Evolutionary conservation across 2,888 invertebrate species (phyloP).

Genomic region (Phalera bucephala): DNA sequence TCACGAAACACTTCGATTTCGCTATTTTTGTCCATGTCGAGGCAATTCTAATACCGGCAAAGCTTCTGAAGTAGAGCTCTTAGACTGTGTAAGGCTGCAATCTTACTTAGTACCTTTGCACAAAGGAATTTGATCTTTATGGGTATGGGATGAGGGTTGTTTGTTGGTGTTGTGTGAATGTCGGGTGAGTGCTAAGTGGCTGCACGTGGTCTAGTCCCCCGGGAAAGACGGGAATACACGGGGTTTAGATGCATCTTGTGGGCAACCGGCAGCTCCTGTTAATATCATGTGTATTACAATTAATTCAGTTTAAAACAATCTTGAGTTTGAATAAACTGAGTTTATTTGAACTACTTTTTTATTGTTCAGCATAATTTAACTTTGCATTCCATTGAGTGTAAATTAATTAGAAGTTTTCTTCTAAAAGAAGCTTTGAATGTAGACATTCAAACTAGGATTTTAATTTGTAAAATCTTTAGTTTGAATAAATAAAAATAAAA

Average conservation of each 20-base stretch:
- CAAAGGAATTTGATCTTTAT: slow-evolving; percentile 62
- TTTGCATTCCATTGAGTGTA: slow-evolving; percentile 10
- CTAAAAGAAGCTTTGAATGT: no score
- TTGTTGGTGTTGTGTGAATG: slow-evolving; percentile 51
- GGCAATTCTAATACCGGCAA: slow-evolving; percentile 71
- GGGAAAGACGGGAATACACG: slow-evolving; percentile 60
- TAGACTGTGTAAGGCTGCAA: slow-evolving; percentile 64
- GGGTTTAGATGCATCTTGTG: slow-evolving; percentile 73
- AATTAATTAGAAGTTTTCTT: background rate
- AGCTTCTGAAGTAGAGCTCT: slow-evolving; percentile 71
- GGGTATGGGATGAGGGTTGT: slow-evolving; percentile 37
- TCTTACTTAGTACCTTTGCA: slow-evolving; percentile 45
- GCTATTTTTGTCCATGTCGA: slow-evolving; percentile 75
- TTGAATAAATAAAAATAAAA: no score
- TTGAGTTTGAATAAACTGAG: slow-evolving; percentile 27
- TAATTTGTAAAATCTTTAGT: no score
- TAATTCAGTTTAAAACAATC: slow-evolving; percentile 62
- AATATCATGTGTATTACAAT: slow-evolving; percentile 70
- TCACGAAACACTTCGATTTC: slow-evolving; percentile 64
- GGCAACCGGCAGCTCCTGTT: slow-evolving; percentile 62
- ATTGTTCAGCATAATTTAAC: slow-evolving; percentile 17
- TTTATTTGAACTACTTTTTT: slow-evolving; percentile 22
- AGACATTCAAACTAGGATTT: no score
- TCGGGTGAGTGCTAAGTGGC: slow-evolving; percentile 72
- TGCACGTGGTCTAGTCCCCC: slow-evolving; percentile 68